phyloP scores from a whole-genome alignment of 2,888 invertebrate genomes.

The Cosmorhoe ocellata region DNA sequence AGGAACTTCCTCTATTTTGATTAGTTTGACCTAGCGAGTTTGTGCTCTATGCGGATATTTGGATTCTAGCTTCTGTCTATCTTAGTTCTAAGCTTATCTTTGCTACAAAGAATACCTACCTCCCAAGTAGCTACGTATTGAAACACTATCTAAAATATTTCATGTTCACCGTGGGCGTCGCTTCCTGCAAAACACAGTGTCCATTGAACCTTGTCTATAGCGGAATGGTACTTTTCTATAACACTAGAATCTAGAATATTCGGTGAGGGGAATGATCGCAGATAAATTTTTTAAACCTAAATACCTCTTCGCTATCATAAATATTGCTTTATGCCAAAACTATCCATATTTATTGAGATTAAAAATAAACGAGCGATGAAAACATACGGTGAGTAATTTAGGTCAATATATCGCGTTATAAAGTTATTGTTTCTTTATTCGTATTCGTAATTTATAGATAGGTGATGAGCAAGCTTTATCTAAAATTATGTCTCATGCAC shows the following conservation, averaged over 20 bases:
- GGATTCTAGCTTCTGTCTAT: not conserved
- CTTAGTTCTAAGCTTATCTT: not conserved
- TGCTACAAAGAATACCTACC: not conserved
- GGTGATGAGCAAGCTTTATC: too few species aligned
- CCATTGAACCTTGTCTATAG: slow-evolving; percentile 4
- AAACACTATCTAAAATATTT: slow-evolving; percentile 1
- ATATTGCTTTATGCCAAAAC: slow-evolving; percentile 29
- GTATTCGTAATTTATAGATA: too few species aligned
- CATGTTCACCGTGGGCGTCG: not conserved
- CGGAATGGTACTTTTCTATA: not conserved
- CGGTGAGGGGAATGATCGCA: too few species aligned
- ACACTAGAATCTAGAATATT: too few species aligned
- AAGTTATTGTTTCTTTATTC: not conserved
- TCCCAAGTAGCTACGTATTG: not conserved
- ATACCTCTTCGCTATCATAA: slow-evolving; percentile 15
- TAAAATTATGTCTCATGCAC: too few species aligned
- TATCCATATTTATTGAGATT: slow-evolving; percentile 33
- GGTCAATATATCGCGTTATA: slow-evolving; percentile 2
- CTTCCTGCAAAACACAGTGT: slow-evolving; percentile 7
- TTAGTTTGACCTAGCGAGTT: too few species aligned
- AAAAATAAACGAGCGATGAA: slow-evolving; percentile 28
- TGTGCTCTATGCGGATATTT: too few species aligned
- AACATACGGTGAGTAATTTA: slow-evolving; percentile 25
- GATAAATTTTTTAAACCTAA: too few species aligned
- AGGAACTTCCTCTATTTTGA: too few species aligned